phyloP scores from a whole-genome alignment of 2,797 vertebrate species.

The Poeciliopsis gracilis region DNA sequence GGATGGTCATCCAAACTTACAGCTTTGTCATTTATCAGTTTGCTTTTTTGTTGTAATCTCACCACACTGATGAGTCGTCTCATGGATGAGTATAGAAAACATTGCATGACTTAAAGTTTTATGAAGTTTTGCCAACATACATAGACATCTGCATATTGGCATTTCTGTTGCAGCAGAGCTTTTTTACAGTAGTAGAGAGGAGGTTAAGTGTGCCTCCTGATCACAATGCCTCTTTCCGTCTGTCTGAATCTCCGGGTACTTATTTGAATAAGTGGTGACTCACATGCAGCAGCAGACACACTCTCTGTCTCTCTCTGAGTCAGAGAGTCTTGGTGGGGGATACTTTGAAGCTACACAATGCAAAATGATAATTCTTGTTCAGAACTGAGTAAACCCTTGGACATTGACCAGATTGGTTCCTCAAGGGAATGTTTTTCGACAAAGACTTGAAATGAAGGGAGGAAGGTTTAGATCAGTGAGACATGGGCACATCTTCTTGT shows the following conservation, averaged over 20 bases:
- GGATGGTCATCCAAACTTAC: slow-evolving; percentile 1
- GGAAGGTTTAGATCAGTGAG: slow-evolving; percentile 1
- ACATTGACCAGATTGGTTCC: slow-evolving; percentile 21
- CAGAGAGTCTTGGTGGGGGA: slow-evolving; percentile 43
- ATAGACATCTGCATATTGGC: slow-evolving; percentile 18
- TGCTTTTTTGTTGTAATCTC: background rate
- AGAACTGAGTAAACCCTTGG: slow-evolving; percentile 37
- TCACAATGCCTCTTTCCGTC: slow-evolving; percentile 59
- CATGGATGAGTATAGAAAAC: slow-evolving; percentile 33
- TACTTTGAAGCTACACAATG: slow-evolving; percentile 57
- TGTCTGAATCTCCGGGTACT: slow-evolving; percentile 61
- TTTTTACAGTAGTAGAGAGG: slow-evolving; percentile 32
- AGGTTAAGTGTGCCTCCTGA: slow-evolving; percentile 62
- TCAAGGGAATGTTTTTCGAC: slow-evolving; percentile 14
- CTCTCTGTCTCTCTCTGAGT: slow-evolving; percentile 51
- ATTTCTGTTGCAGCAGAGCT: slow-evolving; percentile 28
- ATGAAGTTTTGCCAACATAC: slow-evolving; percentile 8
- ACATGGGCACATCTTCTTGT: slow-evolving; percentile 13
- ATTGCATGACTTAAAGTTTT: slow-evolving; percentile 7
- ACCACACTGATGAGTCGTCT: slow-evolving; percentile 17
- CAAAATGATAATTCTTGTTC: slow-evolving; percentile 42
- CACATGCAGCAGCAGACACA: slow-evolving; percentile 35
- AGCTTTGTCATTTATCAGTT: slow-evolving; percentile 14
- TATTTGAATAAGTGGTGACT: slow-evolving; percentile 66
- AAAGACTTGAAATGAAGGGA: background rate